Evolutionary conservation across 2,888 invertebrate species (phyloP), one percentile per base, ranked within the genome.

Genomic region (Scotopteryx bipunctaria): DNA sequence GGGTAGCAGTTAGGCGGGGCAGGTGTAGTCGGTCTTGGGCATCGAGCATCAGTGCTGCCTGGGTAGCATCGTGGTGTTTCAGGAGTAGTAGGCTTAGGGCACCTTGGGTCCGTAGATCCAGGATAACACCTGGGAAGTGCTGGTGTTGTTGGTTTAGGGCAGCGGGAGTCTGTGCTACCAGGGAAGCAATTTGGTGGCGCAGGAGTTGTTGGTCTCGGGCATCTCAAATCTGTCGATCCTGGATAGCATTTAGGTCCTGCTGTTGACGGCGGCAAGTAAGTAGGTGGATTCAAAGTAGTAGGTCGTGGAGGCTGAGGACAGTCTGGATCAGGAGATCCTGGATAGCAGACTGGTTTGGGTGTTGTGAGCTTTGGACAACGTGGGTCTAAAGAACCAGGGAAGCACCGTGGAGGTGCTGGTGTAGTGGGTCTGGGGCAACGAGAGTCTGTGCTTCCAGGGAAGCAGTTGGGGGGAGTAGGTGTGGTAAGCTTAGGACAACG

Each of bases 1-100:
- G 84, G 86, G 65, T 69, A 82, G 47, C 83, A 82, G 25, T 59
- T 61, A 2, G 67, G 71, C 0, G 71, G 64, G 0, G 55, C 62
- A 2, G 73, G 69, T 2, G 66, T 69, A 0, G 78, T 69, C 8
- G 74, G 69, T 64, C 66, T 66, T 1, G 79, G 79, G 36, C 81
- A 81, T 0, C 69, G 49, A 0, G 64, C 56, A 8, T 77, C 74
- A 0, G 49, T 52, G 8, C 55, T 62, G 0, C 69, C 70, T 0
- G 71, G 67, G 56, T 32, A 74, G 21, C 73, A 69, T 0, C 29
- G 62, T 2, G 71, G 64, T 1, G 71, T 57, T 2, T 40, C 38
- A 55, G 67, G 64, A 3, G 73, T 69, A 0, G 69, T 73, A 1
- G 77, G 69, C 38, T 58, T 50, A 2, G 67, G 74, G n/a, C 72